Conservation (phyloP, 2,797 vertebrate genomes). For the Neomorphus geoffroyi region DNA sequence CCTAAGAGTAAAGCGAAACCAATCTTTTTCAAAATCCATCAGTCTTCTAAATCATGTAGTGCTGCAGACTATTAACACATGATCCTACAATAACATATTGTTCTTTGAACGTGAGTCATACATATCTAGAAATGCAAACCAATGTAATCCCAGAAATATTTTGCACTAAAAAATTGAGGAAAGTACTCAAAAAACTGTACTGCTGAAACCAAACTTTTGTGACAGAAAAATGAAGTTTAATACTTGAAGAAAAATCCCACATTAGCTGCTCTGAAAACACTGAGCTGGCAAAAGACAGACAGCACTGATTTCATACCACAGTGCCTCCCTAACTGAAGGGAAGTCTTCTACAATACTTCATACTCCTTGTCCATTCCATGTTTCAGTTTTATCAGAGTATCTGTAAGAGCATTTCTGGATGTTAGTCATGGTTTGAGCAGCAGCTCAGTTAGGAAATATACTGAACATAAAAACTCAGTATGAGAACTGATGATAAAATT, state of each 20-base stretch:
- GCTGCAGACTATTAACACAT: background rate
- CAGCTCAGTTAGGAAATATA: background rate
- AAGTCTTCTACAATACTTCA: background rate
- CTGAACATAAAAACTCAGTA: background rate
- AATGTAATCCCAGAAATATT: background rate
- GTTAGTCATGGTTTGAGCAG: background rate
- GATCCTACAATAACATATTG: background rate
- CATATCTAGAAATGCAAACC: background rate
- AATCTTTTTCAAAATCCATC: background rate
- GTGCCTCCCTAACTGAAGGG: background rate
- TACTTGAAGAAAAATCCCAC: background rate
- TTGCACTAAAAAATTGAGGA: background rate
- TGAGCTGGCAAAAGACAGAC: background rate
- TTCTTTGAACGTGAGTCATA: background rate
- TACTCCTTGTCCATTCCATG: background rate
- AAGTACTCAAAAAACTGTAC: background rate
- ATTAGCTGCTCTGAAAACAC: background rate
- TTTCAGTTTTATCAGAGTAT: background rate
- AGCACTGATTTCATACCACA: background rate
- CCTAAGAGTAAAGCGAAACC: background rate
- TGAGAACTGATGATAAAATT: background rate
- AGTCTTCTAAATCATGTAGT: background rate
- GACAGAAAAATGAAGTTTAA: background rate
- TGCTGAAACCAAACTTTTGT: background rate
- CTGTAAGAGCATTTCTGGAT: background rate